Base-by-base conservation (phyloP, 2,888 invertebrate species). In the Acrocyrtus sp. region DNA sequence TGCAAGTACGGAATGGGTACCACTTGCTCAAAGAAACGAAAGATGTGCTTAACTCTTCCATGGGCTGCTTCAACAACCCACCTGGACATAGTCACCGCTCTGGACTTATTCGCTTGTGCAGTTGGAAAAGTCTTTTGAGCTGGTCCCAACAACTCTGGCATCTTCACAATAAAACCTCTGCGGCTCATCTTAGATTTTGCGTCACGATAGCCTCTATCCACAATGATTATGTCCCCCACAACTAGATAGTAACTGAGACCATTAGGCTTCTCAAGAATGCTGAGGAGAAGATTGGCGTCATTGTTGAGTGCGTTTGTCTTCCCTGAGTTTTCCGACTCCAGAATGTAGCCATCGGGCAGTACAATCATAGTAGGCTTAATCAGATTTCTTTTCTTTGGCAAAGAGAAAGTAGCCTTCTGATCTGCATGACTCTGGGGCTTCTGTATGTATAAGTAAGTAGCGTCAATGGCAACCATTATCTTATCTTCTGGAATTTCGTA, bases 61-160 rank as follows among this genome's bases (percentile, higher is more conserved):
- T 56, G 24, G 5, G n/a, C 56, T 5, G 56, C 56, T 27, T 56
- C 56, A 4, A 56, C 56, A 12, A 27, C 17, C 56, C 56, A 56
- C 8, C 56, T 3, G 10, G n/a, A 8, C 56, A 56, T 8, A 17
- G 56, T 56, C 17, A 56, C 29, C 8, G 26, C 3, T 26, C 56
- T 56, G 3, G 56, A 56, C 34, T 56, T 27, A 21, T 56, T 56
- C n/a, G 29, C 56, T n/a, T 56, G 26, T 56, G 27, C 34, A 8
- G 56, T 27, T 29, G 56, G 3, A 10, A 56, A 56, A 15, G 24
- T 26, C 29, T 56, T 56, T 17, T 56, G 12, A 3, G 17, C 29
- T 27, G 4, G 3, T 27, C 29, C 10, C 12, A 6, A 8, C 3
- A 29, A 34, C 8, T 27, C 27, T 5, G 56, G 56, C n/a, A n/a